Evolutionary conservation across 2,113 vertebrate genomes (phyloP).

Genomic region (Rhabdomys dilectus): DNA sequence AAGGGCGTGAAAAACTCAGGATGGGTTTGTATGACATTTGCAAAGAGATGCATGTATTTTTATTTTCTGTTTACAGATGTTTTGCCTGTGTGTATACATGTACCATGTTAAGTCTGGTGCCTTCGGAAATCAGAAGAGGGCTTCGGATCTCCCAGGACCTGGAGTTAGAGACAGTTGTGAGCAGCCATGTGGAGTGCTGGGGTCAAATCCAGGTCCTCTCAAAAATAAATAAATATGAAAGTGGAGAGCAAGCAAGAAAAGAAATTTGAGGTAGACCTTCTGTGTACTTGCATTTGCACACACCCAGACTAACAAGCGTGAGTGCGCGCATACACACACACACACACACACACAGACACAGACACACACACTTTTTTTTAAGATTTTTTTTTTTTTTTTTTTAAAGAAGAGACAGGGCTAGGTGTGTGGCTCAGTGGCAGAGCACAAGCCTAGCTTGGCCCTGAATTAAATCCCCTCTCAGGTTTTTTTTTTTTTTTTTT

Average conservation of each 20-base stretch:
- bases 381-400: background rate
- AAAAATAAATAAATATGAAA: background rate
- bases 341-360: background rate
- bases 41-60: background rate
- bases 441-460: background rate
- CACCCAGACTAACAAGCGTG: background rate
- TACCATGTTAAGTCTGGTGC: background rate
- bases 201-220: background rate
- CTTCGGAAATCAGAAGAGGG: background rate
- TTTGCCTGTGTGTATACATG: background rate
- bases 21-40: background rate
- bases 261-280: background rate
- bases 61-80: background rate
- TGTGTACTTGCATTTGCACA: background rate
- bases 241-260: background rate
- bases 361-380: background rate
- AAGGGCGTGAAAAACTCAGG: too few relatives aligned
- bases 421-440: background rate
- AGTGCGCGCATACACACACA: background rate
- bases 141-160: background rate
- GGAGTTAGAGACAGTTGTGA: background rate
- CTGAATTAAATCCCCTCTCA: background rate
- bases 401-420: background rate
- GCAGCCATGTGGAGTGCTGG: background rate
- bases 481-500: too few relatives aligned